Evolutionary conservation across 2,113 vertebrate species (phyloP), one percentile per base, ranked within the genome.

Genomic region (Psammodynastes pulverulentus): DNA sequence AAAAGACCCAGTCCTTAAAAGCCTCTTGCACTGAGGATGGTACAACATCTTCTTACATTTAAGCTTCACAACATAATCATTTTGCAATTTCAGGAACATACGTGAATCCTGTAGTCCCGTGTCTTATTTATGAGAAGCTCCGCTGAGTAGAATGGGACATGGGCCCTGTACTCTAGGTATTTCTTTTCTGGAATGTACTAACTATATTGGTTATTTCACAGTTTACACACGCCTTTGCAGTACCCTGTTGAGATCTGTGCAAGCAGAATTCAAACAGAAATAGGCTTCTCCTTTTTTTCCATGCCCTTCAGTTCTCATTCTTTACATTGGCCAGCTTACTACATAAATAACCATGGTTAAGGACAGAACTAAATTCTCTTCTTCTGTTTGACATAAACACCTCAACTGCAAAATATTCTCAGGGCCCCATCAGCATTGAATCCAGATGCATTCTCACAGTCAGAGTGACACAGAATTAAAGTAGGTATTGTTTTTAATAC

Each of bases 301-400:
- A 94, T 92, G 92, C 87, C 92, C 39, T 0, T 87, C 85, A 92
- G 92, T 90, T 93, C 94, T 93, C 92, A 93, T 95, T 95, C 92
- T 94, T 94, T 94, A 88, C 88, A 23, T 92, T 91, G 91, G 95
- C 94, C 93, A 94, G 94, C 90, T 93, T 52, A 86, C 23, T 86
- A 93, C 90, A 94, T 92, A 96, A 95, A 96, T 92, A 97, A 96
- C 90, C 89, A 62, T 84, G 26, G 93, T 97, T 96, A 95, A 96
- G 95, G 96, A 96, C 49, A 97, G 96, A 96, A 88, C 86, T 94
- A 88, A 93, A 94, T 94, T 95, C 93, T 95, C 48, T 90, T 95
- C 90, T 92, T 94, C 45, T 54, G 21, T 92, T 93, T 96, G 95
- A 95, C 94, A 96, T 43, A 87, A 87, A 93, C 87, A 94, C 96